Percentiles rank a stretch among this genome's conserved stretches.
These are phyloP conservation scores for Pomacea maculata DNA, from an alignment of 1,140 invertebrate genomes.

Conservation along the genomic window DNA sequence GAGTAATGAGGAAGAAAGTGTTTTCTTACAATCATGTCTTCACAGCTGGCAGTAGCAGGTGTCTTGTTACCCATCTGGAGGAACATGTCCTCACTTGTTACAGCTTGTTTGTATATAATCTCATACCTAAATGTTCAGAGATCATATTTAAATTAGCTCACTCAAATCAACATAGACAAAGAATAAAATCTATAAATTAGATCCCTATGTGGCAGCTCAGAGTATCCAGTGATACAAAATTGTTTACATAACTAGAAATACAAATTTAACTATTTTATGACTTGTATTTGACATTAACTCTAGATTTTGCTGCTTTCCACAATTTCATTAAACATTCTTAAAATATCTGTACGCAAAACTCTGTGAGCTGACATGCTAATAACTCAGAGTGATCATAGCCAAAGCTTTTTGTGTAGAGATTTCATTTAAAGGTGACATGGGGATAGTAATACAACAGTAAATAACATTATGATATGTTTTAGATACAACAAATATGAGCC, in stretches of 20 bases:
- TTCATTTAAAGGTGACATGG: no score
- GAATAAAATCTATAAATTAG: neutral
- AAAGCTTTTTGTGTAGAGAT: no score
- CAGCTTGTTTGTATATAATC: conserved; percentile 84
- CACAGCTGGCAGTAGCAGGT: conserved; percentile 82
- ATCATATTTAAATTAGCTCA: neutral
- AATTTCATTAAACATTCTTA: neutral
- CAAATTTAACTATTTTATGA: no score
- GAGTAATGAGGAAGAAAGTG: neutral
- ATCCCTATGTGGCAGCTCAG: neutral
- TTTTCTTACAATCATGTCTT: conserved; percentile 75
- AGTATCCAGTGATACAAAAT: no score
- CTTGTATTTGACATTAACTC: neutral
- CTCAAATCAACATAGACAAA: neutral
- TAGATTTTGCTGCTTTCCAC: neutral
- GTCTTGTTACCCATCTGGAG: conserved; percentile 87
- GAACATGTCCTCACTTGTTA: conserved; percentile 85
- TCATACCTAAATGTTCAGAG: conserved; percentile 70
- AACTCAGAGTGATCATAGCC: no score
- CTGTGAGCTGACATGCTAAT: no score
- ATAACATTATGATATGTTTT: neutral
- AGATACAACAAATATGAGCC: no score
- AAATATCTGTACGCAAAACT: neutral
- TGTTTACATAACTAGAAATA: no score
- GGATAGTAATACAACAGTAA: neutral